phyloP scores from a whole-genome alignment of 1,140 invertebrate species.

The Dryas iulia region DNA sequence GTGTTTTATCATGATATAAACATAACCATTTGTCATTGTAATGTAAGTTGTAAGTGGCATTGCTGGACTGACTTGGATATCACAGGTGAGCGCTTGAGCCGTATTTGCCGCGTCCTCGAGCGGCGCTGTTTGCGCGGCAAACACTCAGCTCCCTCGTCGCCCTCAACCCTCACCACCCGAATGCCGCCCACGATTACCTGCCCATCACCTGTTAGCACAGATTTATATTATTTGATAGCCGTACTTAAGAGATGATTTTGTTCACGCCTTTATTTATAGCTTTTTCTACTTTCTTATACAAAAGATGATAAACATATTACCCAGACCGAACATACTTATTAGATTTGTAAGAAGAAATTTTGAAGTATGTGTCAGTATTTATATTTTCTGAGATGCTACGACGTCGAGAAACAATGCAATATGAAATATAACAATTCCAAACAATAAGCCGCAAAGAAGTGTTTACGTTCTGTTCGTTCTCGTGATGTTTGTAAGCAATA shows the following conservation, averaged over 20 bases:
- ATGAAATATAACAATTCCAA: constrained; percentile 44
- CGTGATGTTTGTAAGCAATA: constrained; percentile 70
- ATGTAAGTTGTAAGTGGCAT: constrained; percentile 31
- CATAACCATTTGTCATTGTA: constrained; percentile 11
- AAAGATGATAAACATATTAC: neutral
- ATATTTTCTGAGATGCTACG: neutral
- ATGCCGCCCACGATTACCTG: constrained; percentile 35
- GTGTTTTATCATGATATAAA: neutral
- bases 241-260: neutral
- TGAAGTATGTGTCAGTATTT: neutral
- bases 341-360: neutral
- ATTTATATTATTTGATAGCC: constrained; percentile 23
- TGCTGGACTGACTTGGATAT: constrained; percentile 30
- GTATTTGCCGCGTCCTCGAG: constrained; percentile 65
- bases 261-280: neutral
- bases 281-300: neutral
- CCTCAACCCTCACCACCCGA: constrained; percentile 21
- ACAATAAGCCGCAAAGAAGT: constrained; percentile 48
- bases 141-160: constrained; percentile 40
- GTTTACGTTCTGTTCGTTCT: constrained; percentile 44
- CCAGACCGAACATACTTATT: neutral
- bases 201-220: constrained; percentile 37
- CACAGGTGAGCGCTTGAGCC: constrained; percentile 54
- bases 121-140: constrained; percentile 57
- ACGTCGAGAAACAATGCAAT: constrained; percentile 23